These are phyloP conservation scores for Actinopyga echinites DNA, from an alignment of 53 echinoderm and acorn worm genomes.

Conservation along the genomic window DNA sequence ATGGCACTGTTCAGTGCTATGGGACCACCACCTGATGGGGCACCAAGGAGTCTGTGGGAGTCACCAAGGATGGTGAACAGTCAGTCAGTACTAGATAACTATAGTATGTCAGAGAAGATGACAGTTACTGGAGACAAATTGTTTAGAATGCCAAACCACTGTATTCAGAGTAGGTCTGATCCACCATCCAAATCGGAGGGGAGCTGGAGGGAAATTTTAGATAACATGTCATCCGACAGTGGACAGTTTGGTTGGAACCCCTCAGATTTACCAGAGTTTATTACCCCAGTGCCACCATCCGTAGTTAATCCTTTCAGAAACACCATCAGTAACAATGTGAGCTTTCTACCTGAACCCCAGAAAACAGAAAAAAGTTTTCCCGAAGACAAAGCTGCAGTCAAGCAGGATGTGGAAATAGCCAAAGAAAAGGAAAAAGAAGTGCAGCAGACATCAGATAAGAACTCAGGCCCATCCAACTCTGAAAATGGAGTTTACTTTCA, in stretches of 20 bases:
- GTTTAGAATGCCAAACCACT: background rate
- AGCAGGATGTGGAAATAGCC: background rate
- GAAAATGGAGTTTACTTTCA: constrained; percentile 39
- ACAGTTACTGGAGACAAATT: constrained; percentile 1
- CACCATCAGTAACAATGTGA: background rate
- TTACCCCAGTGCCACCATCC: background rate
- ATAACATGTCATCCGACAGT: constrained; percentile 24
- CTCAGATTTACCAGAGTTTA: constrained; percentile 18
- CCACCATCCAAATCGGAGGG: constrained; percentile 11
- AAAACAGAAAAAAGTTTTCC: background rate
- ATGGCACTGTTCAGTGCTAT: constrained; percentile 3
- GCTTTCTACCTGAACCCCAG: background rate
- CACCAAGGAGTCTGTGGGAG: constrained; percentile 7
- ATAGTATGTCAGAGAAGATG: background rate
- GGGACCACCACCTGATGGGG: background rate
- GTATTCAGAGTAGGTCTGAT: background rate
- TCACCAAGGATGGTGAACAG: background rate
- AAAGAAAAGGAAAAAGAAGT: constrained; percentile 12
- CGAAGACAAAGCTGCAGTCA: background rate
- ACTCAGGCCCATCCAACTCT: background rate
- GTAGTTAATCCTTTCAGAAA: background rate
- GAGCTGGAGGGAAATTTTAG: constrained; percentile 30
- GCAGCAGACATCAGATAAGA: background rate
- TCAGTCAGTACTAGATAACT: background rate
- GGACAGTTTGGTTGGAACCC: constrained; percentile 30